Conservation (phyloP, 2,888 invertebrate genomes). For the Germaria angustata region DNA sequence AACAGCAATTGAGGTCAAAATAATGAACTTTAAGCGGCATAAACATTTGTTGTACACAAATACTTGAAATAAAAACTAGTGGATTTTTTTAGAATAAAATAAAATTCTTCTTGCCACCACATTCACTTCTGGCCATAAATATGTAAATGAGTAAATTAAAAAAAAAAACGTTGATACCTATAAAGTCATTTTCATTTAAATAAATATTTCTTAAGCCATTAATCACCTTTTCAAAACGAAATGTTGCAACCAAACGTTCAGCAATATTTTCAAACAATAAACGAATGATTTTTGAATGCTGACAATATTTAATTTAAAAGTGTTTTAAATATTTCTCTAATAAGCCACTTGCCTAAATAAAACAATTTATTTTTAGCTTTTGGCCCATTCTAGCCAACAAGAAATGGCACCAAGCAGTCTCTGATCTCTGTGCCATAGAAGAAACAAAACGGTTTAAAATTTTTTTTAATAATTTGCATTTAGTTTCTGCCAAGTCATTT, state of each 20-base stretch:
- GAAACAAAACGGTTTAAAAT: slow-evolving; percentile 2
- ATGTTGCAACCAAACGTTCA: background rate
- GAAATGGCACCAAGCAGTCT: slow-evolving; percentile 61
- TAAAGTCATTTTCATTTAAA: slow-evolving; percentile 37
- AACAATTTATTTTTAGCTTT: background rate
- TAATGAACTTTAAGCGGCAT: slow-evolving; percentile 50
- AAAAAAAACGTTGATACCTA: background rate
- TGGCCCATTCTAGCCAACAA: background rate
- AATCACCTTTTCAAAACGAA: slow-evolving; percentile 19
- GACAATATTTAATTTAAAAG: slow-evolving; percentile 32
- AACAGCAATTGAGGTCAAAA: slow-evolving; percentile 60
- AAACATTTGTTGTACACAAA: slow-evolving; percentile 21
- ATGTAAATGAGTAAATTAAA: no score
- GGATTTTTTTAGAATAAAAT: background rate
- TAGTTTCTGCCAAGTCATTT: slow-evolving; percentile 31
- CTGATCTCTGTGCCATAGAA: background rate
- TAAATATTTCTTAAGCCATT: slow-evolving; percentile 45
- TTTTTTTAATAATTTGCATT: background rate
- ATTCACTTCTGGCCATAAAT: background rate
- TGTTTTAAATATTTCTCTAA: slow-evolving; percentile 1
- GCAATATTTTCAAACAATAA: background rate
- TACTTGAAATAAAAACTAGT: slow-evolving; percentile 24
- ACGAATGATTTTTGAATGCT: background rate
- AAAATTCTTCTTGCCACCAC: background rate
- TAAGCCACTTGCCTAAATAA: slow-evolving; percentile 4